These are phyloP conservation scores for Temnothorax nylanderi DNA, from an alignment of 1,140 invertebrate genomes.

Conservation along the genomic window DNA sequence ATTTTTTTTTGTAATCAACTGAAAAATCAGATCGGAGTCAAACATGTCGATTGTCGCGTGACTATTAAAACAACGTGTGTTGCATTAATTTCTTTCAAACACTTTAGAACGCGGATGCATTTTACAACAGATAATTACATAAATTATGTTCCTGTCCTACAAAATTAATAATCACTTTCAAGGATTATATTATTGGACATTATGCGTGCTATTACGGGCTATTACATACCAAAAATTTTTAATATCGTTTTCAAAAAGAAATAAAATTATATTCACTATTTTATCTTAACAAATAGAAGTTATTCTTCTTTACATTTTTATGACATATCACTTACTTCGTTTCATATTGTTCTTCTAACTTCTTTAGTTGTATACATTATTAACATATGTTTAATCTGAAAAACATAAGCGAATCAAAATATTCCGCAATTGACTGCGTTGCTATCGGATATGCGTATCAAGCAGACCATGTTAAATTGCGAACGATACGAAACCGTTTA, in stretches of 20 bases:
- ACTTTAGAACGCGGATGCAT: neutral
- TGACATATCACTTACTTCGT: neutral
- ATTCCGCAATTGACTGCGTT: constrained; percentile 36
- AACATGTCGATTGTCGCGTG: neutral
- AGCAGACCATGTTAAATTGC: constrained; percentile 52
- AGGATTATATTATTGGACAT: neutral
- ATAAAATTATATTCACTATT: neutral
- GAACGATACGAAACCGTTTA: constrained; percentile 51
- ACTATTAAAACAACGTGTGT: neutral
- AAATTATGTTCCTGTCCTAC: neutral
- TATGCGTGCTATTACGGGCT: neutral
- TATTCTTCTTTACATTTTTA: neutral
- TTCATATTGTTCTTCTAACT: neutral
- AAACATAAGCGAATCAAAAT: constrained; percentile 45
- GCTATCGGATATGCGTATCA: constrained; percentile 45
- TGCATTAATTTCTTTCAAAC: neutral
- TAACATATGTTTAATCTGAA: constrained; percentile 42
- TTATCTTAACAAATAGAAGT: neutral
- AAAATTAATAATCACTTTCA: constrained; percentile 26
- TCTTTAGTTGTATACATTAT: constrained; percentile 18
- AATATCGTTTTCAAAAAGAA: neutral
- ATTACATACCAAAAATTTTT: neutral
- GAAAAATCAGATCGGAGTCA: constrained; percentile 3
- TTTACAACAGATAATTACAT: constrained; percentile 20
- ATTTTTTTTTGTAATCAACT: constrained; percentile 18